Percentiles rank a stretch among this genome's conserved stretches.
These are phyloP conservation scores for Trissolcus japonicus DNA, from an alignment of 2,888 invertebrate genomes.

Conservation along the genomic window DNA sequence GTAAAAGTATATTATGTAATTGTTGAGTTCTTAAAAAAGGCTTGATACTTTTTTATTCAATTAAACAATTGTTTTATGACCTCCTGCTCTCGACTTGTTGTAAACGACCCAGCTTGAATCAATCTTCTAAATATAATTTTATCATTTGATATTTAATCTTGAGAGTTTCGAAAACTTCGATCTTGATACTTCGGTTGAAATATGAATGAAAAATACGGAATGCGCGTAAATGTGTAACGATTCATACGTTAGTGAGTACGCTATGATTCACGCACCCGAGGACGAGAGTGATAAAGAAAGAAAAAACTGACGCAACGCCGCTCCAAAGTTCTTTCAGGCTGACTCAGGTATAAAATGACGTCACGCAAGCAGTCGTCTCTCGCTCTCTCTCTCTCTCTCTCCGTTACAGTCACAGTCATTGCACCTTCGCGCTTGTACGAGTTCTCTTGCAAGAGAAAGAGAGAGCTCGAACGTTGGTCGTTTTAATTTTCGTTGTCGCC, in stretches of 20 bases:
- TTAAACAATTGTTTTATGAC: too few relatives aligned
- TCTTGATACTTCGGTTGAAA: background rate
- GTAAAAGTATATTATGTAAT: too few relatives aligned
- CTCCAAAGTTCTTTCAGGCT: conserved; percentile 43
- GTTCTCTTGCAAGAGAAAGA: conserved; percentile 30
- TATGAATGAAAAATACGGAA: conserved; percentile 20
- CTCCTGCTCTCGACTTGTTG: too few relatives aligned
- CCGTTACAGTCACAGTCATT: conserved; percentile 32
- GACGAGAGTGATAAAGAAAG: conserved; percentile 46
- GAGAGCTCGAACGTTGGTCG: background rate
- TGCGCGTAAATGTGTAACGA: conserved; percentile 23
- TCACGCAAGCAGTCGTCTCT: conserved; percentile 18
- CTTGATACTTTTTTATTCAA: too few relatives aligned
- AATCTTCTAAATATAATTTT: too few relatives aligned
- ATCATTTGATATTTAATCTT: too few relatives aligned
- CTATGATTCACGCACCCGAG: conserved; percentile 41
- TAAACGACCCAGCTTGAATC: too few relatives aligned
- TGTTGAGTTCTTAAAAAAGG: too few relatives aligned
- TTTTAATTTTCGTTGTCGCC: conserved; percentile 3
- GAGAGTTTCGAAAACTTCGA: too few relatives aligned
- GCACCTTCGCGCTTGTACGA: conserved; percentile 43
- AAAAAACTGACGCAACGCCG: conserved; percentile 45
- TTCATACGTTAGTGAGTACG: conserved; percentile 20
- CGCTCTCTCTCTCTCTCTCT: conserved; percentile 1
- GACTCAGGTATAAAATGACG: conserved; percentile 54